Evolutionary conservation across 2,797 vertebrate species (phyloP), one percentile per base, ranked within the genome.

Genomic region (Amniataba percoides): DNA sequence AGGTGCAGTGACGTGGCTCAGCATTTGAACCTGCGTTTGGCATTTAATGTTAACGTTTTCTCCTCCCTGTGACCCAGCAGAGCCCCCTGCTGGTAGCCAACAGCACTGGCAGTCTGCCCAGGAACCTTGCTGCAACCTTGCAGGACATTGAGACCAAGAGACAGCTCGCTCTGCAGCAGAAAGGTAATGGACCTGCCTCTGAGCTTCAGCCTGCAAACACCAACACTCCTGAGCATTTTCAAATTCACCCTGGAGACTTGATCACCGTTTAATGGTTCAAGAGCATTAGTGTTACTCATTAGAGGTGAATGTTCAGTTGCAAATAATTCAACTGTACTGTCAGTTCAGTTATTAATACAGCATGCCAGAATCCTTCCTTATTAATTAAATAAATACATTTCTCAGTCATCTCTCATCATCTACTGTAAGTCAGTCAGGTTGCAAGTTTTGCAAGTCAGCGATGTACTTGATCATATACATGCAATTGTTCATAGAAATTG

Each of bases 111-210:
- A 99, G 97, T 84, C 95, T 99, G 72, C 97, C 97, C 63, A 95
- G 97, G 67, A 98, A 96, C 92, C 94, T 99, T 90, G 97, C 95
- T 0, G 95, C 97, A 67, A 98, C 97, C 0, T 94, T 99, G 88
- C 97, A 99, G 92, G 97, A 97, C 94, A 99, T 99, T 0, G 97
- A 99, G 94, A 95, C 93, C 87, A 99, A 98, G 92, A 96, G 97
- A 57, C 97, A 98, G 91, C 94, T 97, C 64, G 97, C 97, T 77
- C 91, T 99, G 82, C 97, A 98, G 93, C 97, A 98, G 95, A 99
- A 98, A 96, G 97, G 98, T 98, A 89, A 93, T 81, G 0, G 40
- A 57, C 14, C 39, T 15, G 21, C 15, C 10, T 13, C 27, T 0
- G 25, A 74, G 27, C n/a, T 11, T 18, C 56, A 40, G 21, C 43